phyloP scores from a whole-genome alignment of 2,888 invertebrate species.

The Merodon equestris region DNA sequence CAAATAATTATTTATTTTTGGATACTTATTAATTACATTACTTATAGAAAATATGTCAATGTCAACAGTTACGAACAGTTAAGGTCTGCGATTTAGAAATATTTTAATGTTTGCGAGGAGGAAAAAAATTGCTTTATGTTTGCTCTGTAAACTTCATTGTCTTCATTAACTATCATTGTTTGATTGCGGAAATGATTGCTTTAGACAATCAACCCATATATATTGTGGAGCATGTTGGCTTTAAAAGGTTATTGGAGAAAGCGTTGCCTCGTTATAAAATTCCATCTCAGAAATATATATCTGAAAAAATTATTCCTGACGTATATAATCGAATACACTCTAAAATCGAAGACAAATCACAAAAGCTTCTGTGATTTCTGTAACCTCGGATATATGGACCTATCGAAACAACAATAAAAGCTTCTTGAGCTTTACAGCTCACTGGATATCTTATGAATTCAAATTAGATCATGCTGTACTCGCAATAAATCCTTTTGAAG shows the following conservation, averaged over 20 bases:
- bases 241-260: not conserved
- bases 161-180: too few relatives aligned
- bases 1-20: not conserved
- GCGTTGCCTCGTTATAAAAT: constrained; percentile 9
- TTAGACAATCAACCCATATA: not conserved
- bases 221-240: not conserved
- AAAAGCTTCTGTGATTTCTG: constrained; percentile 8
- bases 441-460: constrained; percentile 3
- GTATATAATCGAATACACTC: too few relatives aligned
- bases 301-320: constrained; percentile 8
- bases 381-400: constrained; percentile 25
- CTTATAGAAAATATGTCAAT: constrained; percentile 1
- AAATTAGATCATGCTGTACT: constrained; percentile 16
- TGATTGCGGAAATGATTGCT: too few relatives aligned
- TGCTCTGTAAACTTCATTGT: too few relatives aligned
- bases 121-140: not conserved
- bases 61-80: too few relatives aligned
- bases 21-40: not conserved
- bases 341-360: too few relatives aligned
- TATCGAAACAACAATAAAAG: constrained; percentile 11
- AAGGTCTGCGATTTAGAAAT: not conserved
- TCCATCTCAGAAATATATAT: constrained; percentile 3
- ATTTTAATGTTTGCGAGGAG: not conserved
- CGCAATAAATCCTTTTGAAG: constrained; percentile 13
- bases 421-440: constrained; percentile 5